Conservation (phyloP, 2,888 invertebrate genomes). For the Abrostola triplasia region DNA sequence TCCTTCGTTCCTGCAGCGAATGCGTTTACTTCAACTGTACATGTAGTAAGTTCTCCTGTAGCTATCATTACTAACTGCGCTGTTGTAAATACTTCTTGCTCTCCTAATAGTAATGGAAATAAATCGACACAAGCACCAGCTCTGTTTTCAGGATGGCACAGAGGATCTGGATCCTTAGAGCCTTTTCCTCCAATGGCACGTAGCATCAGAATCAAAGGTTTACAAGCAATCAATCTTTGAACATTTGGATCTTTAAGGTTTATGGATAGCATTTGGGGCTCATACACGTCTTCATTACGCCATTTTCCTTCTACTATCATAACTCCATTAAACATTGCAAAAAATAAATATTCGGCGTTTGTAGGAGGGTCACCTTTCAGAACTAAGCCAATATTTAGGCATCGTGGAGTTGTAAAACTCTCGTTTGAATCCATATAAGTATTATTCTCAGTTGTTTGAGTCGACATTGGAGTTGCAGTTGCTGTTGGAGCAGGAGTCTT, state of each 20-base stretch:
- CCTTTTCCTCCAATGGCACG: constrained; percentile 67
- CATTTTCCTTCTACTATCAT: constrained; percentile 71
- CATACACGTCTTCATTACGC: constrained; percentile 56
- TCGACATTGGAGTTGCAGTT: constrained; percentile 43
- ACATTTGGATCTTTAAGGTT: constrained; percentile 66
- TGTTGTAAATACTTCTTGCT: constrained; percentile 65
- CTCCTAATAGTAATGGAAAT: constrained; percentile 76
- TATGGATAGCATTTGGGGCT: constrained; percentile 60
- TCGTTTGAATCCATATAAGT: constrained; percentile 56
- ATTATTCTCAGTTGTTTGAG: constrained; percentile 55
- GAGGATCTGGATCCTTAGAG: constrained; percentile 73
- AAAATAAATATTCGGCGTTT: constrained; percentile 66
- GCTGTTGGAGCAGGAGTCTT: constrained; percentile 40
- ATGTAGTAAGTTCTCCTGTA: constrained; percentile 66
- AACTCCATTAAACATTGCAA: constrained; percentile 68
- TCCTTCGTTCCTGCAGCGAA: constrained; percentile 57
- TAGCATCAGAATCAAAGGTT: constrained; percentile 75
- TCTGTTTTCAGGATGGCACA: constrained; percentile 72
- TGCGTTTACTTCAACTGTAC: constrained; percentile 65
- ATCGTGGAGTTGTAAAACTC: constrained; percentile 53
- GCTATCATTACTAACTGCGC: constrained; percentile 63
- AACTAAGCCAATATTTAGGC: constrained; percentile 58
- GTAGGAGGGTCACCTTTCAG: constrained; percentile 65
- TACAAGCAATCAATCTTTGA: constrained; percentile 66
- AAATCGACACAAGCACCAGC: constrained; percentile 79